A percentile compares a stretch with the other conserved stretches of the same genome.
Evolutionary conservation across 2,797 vertebrate species (phyloP).

Genomic region (Tympanoctomys barrerae): DNA sequence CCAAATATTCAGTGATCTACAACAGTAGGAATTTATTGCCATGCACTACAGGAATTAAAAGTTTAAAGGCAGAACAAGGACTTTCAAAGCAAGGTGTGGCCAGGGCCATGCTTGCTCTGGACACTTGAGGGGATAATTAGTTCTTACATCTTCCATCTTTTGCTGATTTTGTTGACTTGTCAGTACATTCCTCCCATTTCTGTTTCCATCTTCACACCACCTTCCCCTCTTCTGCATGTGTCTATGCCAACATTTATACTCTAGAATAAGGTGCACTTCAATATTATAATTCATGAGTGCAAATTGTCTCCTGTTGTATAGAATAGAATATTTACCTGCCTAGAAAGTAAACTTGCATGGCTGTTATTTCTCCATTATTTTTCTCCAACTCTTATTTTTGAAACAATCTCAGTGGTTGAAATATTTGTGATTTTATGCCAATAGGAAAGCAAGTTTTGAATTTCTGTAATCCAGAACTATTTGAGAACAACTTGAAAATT

Average conservation of each 20-base stretch:
- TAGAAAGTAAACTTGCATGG: neutral
- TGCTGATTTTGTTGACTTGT: neutral
- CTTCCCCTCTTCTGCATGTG: neutral
- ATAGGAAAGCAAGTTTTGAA: neutral
- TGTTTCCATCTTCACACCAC: accelerated
- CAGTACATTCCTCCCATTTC: neutral
- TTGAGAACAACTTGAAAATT: neutral
- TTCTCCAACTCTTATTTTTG: neutral
- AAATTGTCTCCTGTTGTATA: neutral
- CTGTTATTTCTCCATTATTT: neutral
- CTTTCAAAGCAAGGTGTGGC: neutral
- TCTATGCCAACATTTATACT: neutral
- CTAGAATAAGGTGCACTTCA: neutral
- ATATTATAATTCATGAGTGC: neutral
- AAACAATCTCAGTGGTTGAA: neutral
- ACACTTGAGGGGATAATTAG: neutral
- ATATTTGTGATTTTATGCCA: neutral
- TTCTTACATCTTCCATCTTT: neutral
- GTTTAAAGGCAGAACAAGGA: neutral
- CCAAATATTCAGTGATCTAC: neutral
- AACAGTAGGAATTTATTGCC: neutral
- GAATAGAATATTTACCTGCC: neutral
- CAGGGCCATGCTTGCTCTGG: accelerated
- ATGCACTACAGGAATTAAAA: neutral
- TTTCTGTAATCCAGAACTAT: neutral